phyloP scores from a whole-genome alignment of 2,113 vertebrate species.

The Haemorhous mexicanus region DNA sequence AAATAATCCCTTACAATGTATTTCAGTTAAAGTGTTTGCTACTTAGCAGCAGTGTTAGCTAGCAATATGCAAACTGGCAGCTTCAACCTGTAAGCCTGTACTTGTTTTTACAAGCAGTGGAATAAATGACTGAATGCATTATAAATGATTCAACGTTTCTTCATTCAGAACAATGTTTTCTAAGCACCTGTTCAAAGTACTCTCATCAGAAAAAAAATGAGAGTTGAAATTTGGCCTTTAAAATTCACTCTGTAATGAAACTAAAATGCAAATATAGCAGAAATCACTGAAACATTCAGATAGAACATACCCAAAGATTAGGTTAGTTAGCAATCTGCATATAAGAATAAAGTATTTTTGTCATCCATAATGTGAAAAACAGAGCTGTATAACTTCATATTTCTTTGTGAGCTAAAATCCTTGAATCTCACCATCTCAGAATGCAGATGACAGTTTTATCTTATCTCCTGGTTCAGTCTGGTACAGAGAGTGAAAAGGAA shows the following conservation, averaged over 20 bases:
- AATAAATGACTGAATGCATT: slow-evolving; percentile 7
- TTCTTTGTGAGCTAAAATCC: neutral
- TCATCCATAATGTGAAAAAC: neutral
- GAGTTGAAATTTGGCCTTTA: neutral
- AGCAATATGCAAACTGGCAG: neutral
- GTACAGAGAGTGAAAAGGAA: neutral
- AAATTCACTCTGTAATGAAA: neutral
- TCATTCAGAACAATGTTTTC: neutral
- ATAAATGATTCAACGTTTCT: neutral
- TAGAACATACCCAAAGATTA: neutral
- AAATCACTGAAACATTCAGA: neutral
- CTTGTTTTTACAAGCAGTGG: slow-evolving; percentile 4
- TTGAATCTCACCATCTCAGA: neutral
- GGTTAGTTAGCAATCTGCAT: neutral
- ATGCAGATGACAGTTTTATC: neutral
- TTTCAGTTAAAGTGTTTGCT: slow-evolving; percentile 7
- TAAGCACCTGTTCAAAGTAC: slow-evolving; percentile 1
- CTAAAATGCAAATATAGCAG: neutral
- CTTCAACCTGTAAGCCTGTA: neutral
- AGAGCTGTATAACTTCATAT: neutral
- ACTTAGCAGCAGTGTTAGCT: neutral
- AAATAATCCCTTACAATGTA: neutral
- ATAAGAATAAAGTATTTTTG: neutral
- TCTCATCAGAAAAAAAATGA: neutral
- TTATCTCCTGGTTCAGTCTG: neutral